Evolutionary conservation across 2,888 invertebrate genomes (phyloP).

Genomic region (Tiliacea citrago): DNA sequence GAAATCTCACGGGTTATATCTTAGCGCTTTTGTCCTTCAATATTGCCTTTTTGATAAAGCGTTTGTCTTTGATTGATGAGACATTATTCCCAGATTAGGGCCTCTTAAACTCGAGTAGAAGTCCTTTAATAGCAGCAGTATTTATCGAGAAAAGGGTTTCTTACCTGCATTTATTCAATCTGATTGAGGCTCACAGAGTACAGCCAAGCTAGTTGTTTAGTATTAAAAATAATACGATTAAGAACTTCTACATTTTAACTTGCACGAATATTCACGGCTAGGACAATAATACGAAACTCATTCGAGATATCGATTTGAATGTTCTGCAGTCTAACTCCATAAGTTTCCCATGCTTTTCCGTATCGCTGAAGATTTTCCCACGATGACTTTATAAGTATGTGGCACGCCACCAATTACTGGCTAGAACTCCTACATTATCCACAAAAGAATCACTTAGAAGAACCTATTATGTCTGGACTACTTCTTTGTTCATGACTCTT

Average conservation of each 20-base stretch:
- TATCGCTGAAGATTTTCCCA: slow-evolving; percentile 74
- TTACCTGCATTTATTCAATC: slow-evolving; percentile 11
- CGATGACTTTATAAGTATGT: slow-evolving; percentile 69
- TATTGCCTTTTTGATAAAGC: neutral
- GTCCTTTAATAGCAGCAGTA: neutral
- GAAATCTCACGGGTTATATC: neutral
- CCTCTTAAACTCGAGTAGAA: neutral
- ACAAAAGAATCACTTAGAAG: slow-evolving; percentile 42
- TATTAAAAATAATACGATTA: neutral
- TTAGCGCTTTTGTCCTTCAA: neutral
- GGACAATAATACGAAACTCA: slow-evolving; percentile 9
- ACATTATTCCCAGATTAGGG: neutral
- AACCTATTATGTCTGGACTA: slow-evolving; percentile 38
- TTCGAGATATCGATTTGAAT: slow-evolving; percentile 67
- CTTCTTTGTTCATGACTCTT: slow-evolving; percentile 40
- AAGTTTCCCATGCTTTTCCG: slow-evolving; percentile 69
- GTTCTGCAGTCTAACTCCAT: slow-evolving; percentile 59
- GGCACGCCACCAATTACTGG: slow-evolving; percentile 65
- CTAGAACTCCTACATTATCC: slow-evolving; percentile 56
- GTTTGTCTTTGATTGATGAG: slow-evolving; percentile 14
- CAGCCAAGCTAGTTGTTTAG: neutral
- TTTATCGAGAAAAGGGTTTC: slow-evolving; percentile 4
- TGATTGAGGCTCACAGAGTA: neutral
- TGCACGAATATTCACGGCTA: slow-evolving; percentile 14
- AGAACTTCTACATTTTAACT: slow-evolving; percentile 8